Evolutionary conservation across 2,888 invertebrate species (phyloP), one percentile per base, ranked within the genome.

Genomic region (Globia sparganii): DNA sequence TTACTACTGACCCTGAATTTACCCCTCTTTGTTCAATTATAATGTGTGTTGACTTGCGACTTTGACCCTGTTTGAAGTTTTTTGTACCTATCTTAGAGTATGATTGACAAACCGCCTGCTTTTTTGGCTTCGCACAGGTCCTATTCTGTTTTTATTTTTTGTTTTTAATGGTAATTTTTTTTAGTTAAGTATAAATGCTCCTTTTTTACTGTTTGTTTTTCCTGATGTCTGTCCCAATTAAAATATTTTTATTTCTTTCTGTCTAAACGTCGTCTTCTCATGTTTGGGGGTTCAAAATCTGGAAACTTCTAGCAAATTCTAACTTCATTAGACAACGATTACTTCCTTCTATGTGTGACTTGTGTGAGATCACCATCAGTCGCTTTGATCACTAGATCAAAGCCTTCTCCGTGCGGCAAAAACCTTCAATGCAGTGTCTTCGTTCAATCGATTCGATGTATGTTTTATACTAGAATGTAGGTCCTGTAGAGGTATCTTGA

Each of bases 1-100:
- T 81, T 84, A 79, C 84, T 34, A 37, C 76, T 80, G 80, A 88
- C 88, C 87, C 73, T 78, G 80, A 80, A 67, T 37, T 65, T 59
- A 78, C 67, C 86, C 88, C 87, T 78, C 73, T 78, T 82, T 68
- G 56, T 65, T 66, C 34, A 59, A 56, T 81, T 46, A 59, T 53
- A 31, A 49, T 59, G 25, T 61, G 72, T 70, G n/a, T 77, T 72
- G 58, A 72, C 0, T 56, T 3, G 13, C 9, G 21, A 49, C 15
- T 77, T 81, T 82, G 49, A 59, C 56, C 49, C n/a, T 25, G 56
- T 66, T 69, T 34, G 1, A 18, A 21, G 1, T 56, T 4, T 66
- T 62, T 13, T 15, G 21, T 37, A 0, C 43, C 13, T 37, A 21
- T 28, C 28, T 15, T 8, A 4, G 58, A 5, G 2, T 43, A 28